Evolutionary conservation across 1,140 invertebrate genomes (phyloP), one percentile per base, ranked within the genome.

Genomic region (Chelonus insularis): DNA sequence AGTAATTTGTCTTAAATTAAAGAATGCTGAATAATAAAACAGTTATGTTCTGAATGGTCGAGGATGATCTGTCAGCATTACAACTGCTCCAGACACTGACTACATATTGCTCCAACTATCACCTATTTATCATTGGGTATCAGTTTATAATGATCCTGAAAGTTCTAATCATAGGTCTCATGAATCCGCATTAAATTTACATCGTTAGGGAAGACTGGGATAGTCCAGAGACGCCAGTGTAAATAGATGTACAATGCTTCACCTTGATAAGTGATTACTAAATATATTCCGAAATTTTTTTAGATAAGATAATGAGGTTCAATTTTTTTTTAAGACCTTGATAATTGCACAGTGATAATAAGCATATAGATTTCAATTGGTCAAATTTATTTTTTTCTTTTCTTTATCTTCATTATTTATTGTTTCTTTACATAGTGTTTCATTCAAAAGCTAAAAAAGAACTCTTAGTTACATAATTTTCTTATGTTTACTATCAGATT

Each of bases 91-190:
- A 5, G 79, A 86, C 51, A 84, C 83, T n/a, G 82, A 85, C 60
- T 85, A 82, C 52, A 78, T 86, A n/a, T 65, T 85, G 18, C 75
- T 86, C 14, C 84, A 86, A 64, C 72, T 83, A 2, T 84, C 81
- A 20, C 83, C 83, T 7, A 65, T 83, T n/a, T 69, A 78, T 18
- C 79, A 82, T 36, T 86, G 84, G 84, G 73, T 81, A n/a, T 83
- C 84, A 11, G 72, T 78, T 0, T 70, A 66, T 4, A 73, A 78
- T 1, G 74, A 78, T 0, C 58, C 60, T 0, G 67, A 64, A 4
- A 74, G 69, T 4, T 72, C 71, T 2, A 68, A 72, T 9, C 68
- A 76, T 4, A 78, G 72, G 25, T 77, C 77, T 0, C 69, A 73
- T 2, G 73, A 74, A 12, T 80, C 78, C 2, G 67, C 74, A 50